Evolutionary conservation across 2,113 vertebrate genomes (phyloP).

Genomic region (Leucopsar rothschildi): DNA sequence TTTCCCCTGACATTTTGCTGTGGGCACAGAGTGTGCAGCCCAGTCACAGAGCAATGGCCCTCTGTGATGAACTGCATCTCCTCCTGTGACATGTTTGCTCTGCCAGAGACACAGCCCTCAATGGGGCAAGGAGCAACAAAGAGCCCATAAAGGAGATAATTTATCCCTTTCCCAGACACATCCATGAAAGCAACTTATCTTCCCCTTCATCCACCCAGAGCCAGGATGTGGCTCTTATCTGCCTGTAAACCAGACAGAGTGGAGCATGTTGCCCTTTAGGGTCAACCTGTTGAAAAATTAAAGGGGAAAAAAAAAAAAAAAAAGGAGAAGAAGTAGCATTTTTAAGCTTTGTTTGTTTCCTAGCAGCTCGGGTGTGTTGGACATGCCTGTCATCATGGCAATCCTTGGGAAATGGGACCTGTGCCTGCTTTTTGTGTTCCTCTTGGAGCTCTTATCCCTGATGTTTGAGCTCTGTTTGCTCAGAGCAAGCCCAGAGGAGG

Average conservation of each 20-base stretch:
- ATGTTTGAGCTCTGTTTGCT: neutral
- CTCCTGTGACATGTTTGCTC: neutral
- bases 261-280: slow-evolving; percentile 5
- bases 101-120: neutral
- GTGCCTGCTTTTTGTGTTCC: neutral
- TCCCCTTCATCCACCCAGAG: slow-evolving; percentile 34
- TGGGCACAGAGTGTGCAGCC: neutral
- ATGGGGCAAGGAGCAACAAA: neutral
- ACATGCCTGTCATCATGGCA: neutral
- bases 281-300: neutral
- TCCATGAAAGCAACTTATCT: slow-evolving; percentile 48
- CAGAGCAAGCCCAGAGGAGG: neutral
- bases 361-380: neutral
- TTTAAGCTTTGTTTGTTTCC: neutral
- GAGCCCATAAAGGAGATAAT: slow-evolving; percentile 23
- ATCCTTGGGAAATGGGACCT: neutral
- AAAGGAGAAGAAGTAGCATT: neutral
- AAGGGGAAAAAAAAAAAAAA: too few species aligned
- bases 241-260: slow-evolving; percentile 7
- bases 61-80: neutral
- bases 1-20: neutral
- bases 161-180: slow-evolving; percentile 30
- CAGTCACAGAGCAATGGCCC: neutral
- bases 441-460: neutral
- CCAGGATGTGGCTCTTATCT: slow-evolving; percentile 54